These are phyloP conservation scores for Melanotaenia parkinsoni DNA, from an alignment of 2,797 vertebrate genomes.

Conservation along the genomic window DNA sequence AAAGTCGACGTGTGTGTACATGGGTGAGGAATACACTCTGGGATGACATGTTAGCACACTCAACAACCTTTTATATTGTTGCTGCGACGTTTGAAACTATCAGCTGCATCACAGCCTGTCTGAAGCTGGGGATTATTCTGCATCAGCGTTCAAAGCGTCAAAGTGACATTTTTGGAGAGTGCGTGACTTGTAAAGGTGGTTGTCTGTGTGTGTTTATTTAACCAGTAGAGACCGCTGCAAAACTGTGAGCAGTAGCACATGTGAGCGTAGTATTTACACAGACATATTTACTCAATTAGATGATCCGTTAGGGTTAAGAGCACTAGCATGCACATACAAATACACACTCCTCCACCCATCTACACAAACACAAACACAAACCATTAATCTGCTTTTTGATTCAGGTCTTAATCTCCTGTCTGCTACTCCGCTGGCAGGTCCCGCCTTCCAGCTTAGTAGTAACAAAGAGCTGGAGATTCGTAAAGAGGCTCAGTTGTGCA, in stretches of 20 bases:
- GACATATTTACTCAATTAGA: slow-evolving; percentile 42
- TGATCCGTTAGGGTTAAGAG: slow-evolving; percentile 25
- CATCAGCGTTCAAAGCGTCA: slow-evolving; percentile 44
- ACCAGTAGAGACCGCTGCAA: slow-evolving; percentile 8
- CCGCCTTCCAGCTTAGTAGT: slow-evolving; percentile 70
- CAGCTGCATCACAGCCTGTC: slow-evolving; percentile 47
- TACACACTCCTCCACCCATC: slow-evolving; percentile 3
- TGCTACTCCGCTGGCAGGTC: slow-evolving; percentile 66
- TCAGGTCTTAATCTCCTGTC: slow-evolving; percentile 77
- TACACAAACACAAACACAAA: slow-evolving; percentile 20
- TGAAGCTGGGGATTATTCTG: slow-evolving; percentile 46
- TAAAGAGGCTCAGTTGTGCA: slow-evolving; percentile 57
- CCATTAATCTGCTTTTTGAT: slow-evolving; percentile 78
- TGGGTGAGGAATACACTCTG: slow-evolving; percentile 17
- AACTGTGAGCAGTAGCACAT: slow-evolving; percentile 11
- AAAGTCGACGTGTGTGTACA: slow-evolving; percentile 25
- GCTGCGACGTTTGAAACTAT: slow-evolving; percentile 42
- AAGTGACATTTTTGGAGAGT: slow-evolving; percentile 43
- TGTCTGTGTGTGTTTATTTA: slow-evolving; percentile 14
- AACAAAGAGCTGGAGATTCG: slow-evolving; percentile 70
- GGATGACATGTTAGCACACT: slow-evolving; percentile 39
- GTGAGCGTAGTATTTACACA: slow-evolving; percentile 24
- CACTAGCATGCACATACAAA: slow-evolving; percentile 17
- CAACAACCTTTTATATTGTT: slow-evolving; percentile 43
- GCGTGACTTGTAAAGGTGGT: slow-evolving; percentile 28